Evolutionary conservation across 2,888 invertebrate species (phyloP).

Genomic region (Endomychus coccineus): DNA sequence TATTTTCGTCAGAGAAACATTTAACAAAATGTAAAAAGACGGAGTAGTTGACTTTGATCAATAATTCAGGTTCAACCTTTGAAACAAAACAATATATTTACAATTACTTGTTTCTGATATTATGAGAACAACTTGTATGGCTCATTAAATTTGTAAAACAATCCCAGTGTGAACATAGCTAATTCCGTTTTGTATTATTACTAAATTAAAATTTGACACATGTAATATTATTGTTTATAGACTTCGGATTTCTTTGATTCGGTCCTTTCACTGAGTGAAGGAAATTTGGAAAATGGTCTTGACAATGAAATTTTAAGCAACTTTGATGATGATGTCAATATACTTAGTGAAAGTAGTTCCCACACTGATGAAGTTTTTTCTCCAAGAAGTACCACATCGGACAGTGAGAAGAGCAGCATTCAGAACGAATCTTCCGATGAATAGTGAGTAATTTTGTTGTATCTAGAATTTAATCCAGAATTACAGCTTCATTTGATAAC

Average conservation of each 20-base stretch:
- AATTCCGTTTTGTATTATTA: too few species aligned
- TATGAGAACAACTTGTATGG: too few species aligned
- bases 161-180: too few species aligned
- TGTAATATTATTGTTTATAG: too few species aligned
- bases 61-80: too few species aligned
- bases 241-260: conserved; percentile 59
- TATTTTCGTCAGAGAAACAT: too few species aligned
- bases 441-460: conserved; percentile 22
- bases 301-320: conserved; percentile 43
- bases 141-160: too few species aligned
- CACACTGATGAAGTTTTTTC: conserved; percentile 36
- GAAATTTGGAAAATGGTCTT: conserved; percentile 51
- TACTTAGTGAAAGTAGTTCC: conserved; percentile 35
- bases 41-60: too few species aligned
- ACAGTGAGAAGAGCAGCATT: conserved; percentile 56
- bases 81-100: too few species aligned
- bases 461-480: not conserved
- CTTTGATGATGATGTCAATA: conserved; percentile 34
- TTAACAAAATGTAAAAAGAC: too few species aligned
- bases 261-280: conserved; percentile 58
- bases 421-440: conserved; percentile 29
- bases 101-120: too few species aligned
- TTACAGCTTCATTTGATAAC: not conserved
- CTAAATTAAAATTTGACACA: too few species aligned
- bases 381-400: conserved; percentile 49